phyloP scores from a whole-genome alignment of 1,140 invertebrate genomes.

The Tetragonula clypearis region DNA sequence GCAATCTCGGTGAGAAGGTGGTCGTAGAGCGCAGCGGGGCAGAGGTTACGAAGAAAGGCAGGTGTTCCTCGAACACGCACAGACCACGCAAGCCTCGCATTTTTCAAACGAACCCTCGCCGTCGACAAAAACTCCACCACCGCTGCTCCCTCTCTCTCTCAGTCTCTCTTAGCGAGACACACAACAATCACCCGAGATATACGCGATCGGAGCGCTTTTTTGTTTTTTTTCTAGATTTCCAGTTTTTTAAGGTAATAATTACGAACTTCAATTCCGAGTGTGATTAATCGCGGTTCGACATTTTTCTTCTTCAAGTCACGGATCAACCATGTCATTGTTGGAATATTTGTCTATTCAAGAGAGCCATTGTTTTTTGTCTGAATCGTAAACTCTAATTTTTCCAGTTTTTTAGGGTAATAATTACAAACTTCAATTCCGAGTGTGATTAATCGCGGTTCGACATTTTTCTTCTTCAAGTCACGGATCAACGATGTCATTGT shows the following conservation, averaged over 20 bases:
- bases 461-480: background rate
- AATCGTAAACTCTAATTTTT: too few species aligned
- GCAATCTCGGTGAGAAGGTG: slow-evolving; percentile 33
- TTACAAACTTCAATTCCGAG: too few species aligned
- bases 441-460: too few species aligned
- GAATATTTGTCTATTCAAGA: too few species aligned
- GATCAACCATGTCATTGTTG: too few species aligned
- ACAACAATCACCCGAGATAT: background rate
- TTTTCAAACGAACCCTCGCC: slow-evolving; percentile 56
- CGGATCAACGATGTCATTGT: too few species aligned
- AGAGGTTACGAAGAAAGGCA: slow-evolving; percentile 29
- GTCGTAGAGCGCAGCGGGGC: background rate
- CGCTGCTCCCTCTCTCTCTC: too few species aligned
- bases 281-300: background rate
- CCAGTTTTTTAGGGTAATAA: too few species aligned
- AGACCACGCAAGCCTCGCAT: slow-evolving; percentile 62
- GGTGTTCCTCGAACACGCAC: slow-evolving; percentile 55
- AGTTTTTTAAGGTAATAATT: too few species aligned
- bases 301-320: background rate
- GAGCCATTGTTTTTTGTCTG: too few species aligned
- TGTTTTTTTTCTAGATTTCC: too few species aligned
- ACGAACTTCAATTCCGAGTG: too few species aligned
- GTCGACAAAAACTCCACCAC: slow-evolving; percentile 22
- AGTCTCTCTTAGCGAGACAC: background rate
- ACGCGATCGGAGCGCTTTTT: background rate